Evolutionary conservation across 2,888 invertebrate species (phyloP), one percentile per base, ranked within the genome.

Genomic region (Apeira syringaria): DNA sequence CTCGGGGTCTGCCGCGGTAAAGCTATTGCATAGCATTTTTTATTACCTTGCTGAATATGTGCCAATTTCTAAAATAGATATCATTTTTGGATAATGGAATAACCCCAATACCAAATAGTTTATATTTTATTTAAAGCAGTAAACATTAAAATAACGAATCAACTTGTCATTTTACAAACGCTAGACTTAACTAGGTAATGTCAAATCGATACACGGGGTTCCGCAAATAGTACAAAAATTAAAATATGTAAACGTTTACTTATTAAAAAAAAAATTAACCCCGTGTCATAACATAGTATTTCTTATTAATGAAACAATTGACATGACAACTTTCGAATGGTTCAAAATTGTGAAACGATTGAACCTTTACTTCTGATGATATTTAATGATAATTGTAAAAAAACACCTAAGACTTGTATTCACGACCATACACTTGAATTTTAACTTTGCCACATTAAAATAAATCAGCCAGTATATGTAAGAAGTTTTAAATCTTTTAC

Each of bases 121-220:
- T 24, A 18, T 3, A 30, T 39, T 47, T 41, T 37, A 50, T 52
- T 43, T 51, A 27, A 31, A 54, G 47, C 49, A 50, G 41, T 9
- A 42, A 37, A 41, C 27, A 26, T 13, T 18, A 46, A 64, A 53
- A 35, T 5, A 39, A 9, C 31, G 8, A 36, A 35, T 61, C 86
- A 85, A 87, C 80, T 89, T 87, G 84, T 77, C 85, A 87, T 84
- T 81, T 89, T 85, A 81, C 67, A 58, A 53, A 88, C 87, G 45
- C 88, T 89, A 87, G 86, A 83, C 46, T 39, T 36, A 54, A 80
- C 87, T 89, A 89, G 87, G 88, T 88, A 89, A 88, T 83, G 86
- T 82, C 88, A 88, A 89, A 87, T 89, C 72, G 85, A 69, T 59
- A 56, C 48, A 27, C 39, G 17, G 40, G 33, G 34, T 13, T 36